Conservation (phyloP, 2,113 vertebrate genomes). For the Caretta caretta region DNA sequence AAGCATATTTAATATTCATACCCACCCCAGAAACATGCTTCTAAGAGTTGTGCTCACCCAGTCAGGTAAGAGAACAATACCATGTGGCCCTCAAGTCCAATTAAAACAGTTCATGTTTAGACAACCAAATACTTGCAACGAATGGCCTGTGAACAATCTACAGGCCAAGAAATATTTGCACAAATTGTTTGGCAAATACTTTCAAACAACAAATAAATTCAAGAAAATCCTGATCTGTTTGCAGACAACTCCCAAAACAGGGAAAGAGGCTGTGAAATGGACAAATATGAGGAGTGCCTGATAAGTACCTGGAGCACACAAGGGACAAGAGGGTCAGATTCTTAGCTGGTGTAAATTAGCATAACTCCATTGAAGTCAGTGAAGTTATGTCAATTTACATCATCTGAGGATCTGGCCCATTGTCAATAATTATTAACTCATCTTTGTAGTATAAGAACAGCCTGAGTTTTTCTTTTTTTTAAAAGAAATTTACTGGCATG, state of each 20-base stretch:
- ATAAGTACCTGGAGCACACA: not conserved
- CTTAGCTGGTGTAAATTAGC: not conserved
- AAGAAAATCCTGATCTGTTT: not conserved
- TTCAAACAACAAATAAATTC: not conserved
- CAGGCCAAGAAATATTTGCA: not conserved
- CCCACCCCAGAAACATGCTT: fast-evolving
- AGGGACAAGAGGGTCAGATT: not conserved
- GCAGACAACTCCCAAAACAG: not conserved
- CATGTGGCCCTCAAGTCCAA: fast-evolving
- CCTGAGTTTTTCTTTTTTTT: not conserved
- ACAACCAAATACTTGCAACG: fast-evolving
- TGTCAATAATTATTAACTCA: not conserved
- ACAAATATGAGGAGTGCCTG: not conserved
- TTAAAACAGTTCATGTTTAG: not conserved
- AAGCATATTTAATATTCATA: not conserved
- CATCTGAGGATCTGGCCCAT: not conserved
- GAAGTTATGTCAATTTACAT: not conserved
- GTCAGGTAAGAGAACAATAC: not conserved
- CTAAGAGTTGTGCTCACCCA: not conserved
- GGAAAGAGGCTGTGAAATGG: not conserved
- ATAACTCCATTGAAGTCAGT: not conserved
- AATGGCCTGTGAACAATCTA: not conserved
- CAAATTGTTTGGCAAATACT: not conserved
- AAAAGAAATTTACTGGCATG: not conserved
- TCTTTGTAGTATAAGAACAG: not conserved